Conservation (phyloP, 2,113 vertebrate species). For the Cairina moschata region DNA sequence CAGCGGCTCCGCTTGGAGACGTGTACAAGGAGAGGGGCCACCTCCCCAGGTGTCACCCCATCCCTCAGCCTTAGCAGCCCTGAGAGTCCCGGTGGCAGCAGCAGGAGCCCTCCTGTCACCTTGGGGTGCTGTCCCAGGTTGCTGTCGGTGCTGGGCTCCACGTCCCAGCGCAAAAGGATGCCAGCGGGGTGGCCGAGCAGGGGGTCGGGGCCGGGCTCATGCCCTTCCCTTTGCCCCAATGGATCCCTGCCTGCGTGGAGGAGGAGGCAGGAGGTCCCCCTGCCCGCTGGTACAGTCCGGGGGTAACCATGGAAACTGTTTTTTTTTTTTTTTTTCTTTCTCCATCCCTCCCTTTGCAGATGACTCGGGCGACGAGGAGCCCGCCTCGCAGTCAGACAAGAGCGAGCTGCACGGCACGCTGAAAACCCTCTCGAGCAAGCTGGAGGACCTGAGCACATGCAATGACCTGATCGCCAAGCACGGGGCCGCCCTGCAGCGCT, state of each 20-base stretch:
- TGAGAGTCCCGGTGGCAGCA: fast-evolving
- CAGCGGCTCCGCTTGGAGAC: no score
- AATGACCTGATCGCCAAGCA: conserved; percentile 97
- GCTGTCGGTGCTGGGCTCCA: fast-evolving
- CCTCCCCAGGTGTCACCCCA: background rate
- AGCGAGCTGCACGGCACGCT: conserved; percentile 89
- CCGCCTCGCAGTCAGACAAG: conserved; percentile 88
- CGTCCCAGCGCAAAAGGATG: background rate
- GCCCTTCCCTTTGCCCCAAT: background rate
- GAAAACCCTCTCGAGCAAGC: conserved; percentile 89
- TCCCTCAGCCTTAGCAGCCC: background rate
- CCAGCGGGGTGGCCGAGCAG: background rate
- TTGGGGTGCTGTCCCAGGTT: fast-evolving
- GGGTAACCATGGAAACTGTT: conserved; percentile 34
- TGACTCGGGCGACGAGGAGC: conserved; percentile 96
- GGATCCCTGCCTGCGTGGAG: background rate
- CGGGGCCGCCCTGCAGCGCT: conserved; percentile 94
- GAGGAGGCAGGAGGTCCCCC: background rate
- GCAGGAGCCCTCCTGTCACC: fast-evolving
- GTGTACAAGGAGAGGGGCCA: background rate
- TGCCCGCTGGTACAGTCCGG: background rate
- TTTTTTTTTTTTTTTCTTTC: background rate
- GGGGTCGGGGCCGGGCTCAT: background rate
- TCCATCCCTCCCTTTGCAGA: conserved; percentile 78
- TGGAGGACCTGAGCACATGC: conserved; percentile 95